phyloP scores from a whole-genome alignment of 2,797 vertebrate genomes.

The Lophius americanus region DNA sequence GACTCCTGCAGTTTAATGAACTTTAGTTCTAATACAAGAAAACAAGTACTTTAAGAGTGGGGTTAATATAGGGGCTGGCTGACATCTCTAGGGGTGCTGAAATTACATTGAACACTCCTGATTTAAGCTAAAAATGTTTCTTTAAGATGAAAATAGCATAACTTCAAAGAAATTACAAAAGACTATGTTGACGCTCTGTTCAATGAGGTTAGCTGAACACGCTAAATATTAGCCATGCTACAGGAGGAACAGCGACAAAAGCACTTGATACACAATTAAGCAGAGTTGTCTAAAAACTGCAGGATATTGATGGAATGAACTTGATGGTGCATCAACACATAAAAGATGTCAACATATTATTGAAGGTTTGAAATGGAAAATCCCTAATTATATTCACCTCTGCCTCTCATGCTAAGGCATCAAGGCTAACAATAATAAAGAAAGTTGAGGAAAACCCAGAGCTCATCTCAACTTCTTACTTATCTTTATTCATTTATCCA shows the following conservation, averaged over 20 bases:
- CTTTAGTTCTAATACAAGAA: too few relatives aligned
- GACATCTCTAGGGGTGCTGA: too few relatives aligned
- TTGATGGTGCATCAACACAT: slow-evolving; percentile 16
- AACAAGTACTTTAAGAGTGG: too few relatives aligned
- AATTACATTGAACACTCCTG: too few relatives aligned
- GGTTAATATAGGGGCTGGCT: too few relatives aligned
- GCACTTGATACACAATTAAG: slow-evolving; percentile 2
- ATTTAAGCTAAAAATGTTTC: too few relatives aligned
- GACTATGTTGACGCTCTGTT: neutral
- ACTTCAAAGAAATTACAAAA: slow-evolving; percentile 6
- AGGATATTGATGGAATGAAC: slow-evolving; percentile 4
- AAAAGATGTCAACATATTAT: slow-evolving; percentile 10
- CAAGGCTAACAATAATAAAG: neutral
- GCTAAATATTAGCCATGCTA: neutral
- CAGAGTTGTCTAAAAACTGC: neutral
- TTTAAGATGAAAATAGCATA: neutral
- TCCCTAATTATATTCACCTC: neutral
- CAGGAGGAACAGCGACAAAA: too few relatives aligned
- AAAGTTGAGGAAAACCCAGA: too few relatives aligned
- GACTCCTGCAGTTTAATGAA: too few relatives aligned
- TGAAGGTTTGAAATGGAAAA: neutral
- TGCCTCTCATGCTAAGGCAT: neutral
- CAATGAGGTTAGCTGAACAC: too few relatives aligned
- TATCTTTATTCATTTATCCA: too few relatives aligned
- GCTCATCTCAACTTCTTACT: too few relatives aligned